These are phyloP conservation scores for Phataginus tricuspis DNA, from an alignment of 2,797 vertebrate genomes.

Conservation along the genomic window DNA sequence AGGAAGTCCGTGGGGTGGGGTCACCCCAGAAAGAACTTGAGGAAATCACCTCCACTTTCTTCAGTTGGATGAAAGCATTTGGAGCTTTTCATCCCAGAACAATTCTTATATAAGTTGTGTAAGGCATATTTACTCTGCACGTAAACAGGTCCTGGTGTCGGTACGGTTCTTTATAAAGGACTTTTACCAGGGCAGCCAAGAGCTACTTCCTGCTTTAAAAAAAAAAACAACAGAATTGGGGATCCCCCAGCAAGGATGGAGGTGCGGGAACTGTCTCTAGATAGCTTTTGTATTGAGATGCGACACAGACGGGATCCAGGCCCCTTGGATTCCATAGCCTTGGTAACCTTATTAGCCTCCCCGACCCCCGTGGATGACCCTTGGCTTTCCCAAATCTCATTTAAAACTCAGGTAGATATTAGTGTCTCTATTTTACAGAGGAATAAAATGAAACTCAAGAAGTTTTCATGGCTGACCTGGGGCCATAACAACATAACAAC, in stretches of 20 bases:
- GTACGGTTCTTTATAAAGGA: neutral
- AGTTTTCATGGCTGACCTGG: neutral
- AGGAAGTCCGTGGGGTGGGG: neutral
- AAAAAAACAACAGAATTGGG: neutral
- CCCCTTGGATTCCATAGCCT: too few relatives aligned
- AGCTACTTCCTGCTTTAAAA: neutral
- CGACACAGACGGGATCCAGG: neutral
- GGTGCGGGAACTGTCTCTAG: neutral
- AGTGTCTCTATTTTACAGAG: constrained; percentile 1
- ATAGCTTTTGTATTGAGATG: neutral
- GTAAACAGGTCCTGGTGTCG: neutral
- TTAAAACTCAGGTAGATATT: constrained; percentile 17
- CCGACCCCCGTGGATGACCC: neutral
- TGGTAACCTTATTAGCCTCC: neutral
- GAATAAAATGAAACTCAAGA: neutral
- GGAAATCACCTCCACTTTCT: neutral
- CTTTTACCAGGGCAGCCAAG: neutral
- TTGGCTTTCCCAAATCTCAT: constrained; percentile 1
- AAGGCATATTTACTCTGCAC: neutral
- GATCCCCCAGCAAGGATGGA: neutral
- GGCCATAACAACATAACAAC: neutral
- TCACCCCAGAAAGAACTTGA: neutral
- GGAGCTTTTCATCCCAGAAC: neutral
- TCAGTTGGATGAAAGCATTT: neutral
- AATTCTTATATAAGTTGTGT: neutral